phyloP scores from a whole-genome alignment of 2,888 invertebrate genomes.

The Amphipoea lucens region DNA sequence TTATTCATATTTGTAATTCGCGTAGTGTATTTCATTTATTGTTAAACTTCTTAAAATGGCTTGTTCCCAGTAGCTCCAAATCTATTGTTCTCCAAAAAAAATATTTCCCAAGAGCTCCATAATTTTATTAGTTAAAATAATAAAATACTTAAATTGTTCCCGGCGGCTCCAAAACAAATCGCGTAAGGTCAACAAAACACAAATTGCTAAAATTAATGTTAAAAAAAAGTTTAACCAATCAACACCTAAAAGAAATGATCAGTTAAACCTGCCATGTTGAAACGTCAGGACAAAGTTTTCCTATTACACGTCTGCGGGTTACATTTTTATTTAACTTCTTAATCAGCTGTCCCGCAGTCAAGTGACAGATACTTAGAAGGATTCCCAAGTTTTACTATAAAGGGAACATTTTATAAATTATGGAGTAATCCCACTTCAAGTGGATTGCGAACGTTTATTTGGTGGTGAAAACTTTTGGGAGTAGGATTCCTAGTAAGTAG shows the following conservation, averaged over 20 bases:
- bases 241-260: constrained; percentile 45
- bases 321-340: constrained; percentile 78
- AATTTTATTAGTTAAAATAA: too few relatives aligned
- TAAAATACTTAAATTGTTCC: too few relatives aligned
- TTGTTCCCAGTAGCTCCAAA: too few relatives aligned
- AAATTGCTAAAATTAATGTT: too few relatives aligned
- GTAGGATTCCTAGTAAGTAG: too few relatives aligned
- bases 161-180: too few relatives aligned
- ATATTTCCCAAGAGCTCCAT: too few relatives aligned
- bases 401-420: constrained; percentile 72
- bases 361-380: constrained; percentile 78
- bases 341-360: constrained; percentile 76
- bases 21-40: too few relatives aligned
- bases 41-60: too few relatives aligned
- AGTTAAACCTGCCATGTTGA: constrained; percentile 55
- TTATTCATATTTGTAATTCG: too few relatives aligned
- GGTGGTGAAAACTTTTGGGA: background rate
- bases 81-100: too few relatives aligned
- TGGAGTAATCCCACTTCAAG: constrained; percentile 39
- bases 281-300: constrained; percentile 71
- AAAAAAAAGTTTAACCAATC: constrained; percentile 20
- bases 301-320: constrained; percentile 72
- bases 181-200: too few relatives aligned
- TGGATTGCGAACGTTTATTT: constrained; percentile 28
- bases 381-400: constrained; percentile 75